Conservation (phyloP, 2,797 vertebrate species). For the Epinephelus coioides region DNA sequence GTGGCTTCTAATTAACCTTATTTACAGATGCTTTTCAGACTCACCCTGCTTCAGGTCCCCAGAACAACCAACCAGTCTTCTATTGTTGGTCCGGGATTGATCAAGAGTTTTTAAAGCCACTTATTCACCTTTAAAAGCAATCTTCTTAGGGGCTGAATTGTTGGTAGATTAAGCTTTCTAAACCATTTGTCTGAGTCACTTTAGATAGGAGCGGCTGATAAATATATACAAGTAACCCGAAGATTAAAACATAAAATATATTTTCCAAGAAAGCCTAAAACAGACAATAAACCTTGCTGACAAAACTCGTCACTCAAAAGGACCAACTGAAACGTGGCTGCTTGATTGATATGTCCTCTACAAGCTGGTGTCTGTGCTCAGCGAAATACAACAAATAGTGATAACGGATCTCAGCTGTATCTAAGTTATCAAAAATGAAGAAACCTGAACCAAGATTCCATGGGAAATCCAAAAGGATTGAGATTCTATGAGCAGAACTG, state of each 20-base stretch:
- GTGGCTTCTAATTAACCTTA: conserved; percentile 41
- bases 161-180: neutral
- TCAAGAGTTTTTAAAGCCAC: neutral
- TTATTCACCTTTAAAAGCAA: neutral
- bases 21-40: neutral
- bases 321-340: neutral
- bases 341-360: neutral
- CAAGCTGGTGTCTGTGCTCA: too few species aligned
- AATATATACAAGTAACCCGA: neutral
- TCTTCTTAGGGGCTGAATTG: neutral
- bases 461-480: too few species aligned
- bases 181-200: neutral
- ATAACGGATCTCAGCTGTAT: neutral
- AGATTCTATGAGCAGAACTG: too few species aligned
- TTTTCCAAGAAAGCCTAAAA: neutral
- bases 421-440: neutral
- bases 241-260: neutral
- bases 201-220: neutral
- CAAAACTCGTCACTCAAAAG: neutral
- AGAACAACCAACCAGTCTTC: too few species aligned
- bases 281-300: too few species aligned
- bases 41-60: neutral
- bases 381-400: neutral
- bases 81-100: neutral
- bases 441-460: too few species aligned